A percentile compares a stretch with the other conserved stretches of the same genome.
These are phyloP conservation scores for Vimba vimba DNA, from an alignment of 2,113 vertebrate genomes.

Conservation along the genomic window DNA sequence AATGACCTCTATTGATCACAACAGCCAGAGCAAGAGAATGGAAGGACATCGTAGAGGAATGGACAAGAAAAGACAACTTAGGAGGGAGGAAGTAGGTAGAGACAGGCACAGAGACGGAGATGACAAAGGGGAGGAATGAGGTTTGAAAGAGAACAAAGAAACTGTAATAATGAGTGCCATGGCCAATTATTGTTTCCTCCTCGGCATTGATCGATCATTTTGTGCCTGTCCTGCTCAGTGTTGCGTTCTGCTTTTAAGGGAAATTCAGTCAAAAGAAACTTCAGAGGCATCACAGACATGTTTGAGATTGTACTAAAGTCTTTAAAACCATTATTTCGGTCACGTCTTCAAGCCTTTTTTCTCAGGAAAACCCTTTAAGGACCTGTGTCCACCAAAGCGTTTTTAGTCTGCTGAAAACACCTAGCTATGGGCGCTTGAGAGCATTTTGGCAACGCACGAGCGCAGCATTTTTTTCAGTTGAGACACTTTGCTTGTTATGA, in stretches of 20 bases:
- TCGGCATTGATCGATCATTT: slow-evolving; percentile 24
- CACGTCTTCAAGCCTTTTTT: background rate
- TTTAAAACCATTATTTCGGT: slow-evolving; percentile 1
- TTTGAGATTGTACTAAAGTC: background rate
- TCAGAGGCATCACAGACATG: background rate
- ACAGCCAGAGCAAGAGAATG: background rate
- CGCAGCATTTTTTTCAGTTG: too few relatives aligned
- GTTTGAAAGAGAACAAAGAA: slow-evolving; percentile 8
- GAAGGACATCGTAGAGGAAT: slow-evolving; percentile 42
- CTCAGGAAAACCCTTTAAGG: background rate
- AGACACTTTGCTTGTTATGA: too few relatives aligned
- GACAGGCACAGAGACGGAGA: background rate
- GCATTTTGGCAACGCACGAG: too few relatives aligned
- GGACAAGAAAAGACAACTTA: background rate
- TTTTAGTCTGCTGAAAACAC: too few relatives aligned
- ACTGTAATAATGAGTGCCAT: slow-evolving; percentile 27
- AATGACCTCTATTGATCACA: slow-evolving; percentile 50
- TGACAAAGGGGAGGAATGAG: background rate
- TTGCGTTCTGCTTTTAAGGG: background rate
- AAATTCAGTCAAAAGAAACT: background rate
- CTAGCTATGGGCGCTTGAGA: too few relatives aligned
- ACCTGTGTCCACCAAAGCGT: too few relatives aligned
- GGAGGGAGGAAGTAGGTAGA: background rate
- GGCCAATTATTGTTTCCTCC: slow-evolving; percentile 36
- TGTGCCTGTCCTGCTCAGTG: background rate